Evolutionary conservation across 37 sponge, comb jelly and placozoan genomes (phyloP).

Genomic region (Diacarnus erythraeanus): DNA sequence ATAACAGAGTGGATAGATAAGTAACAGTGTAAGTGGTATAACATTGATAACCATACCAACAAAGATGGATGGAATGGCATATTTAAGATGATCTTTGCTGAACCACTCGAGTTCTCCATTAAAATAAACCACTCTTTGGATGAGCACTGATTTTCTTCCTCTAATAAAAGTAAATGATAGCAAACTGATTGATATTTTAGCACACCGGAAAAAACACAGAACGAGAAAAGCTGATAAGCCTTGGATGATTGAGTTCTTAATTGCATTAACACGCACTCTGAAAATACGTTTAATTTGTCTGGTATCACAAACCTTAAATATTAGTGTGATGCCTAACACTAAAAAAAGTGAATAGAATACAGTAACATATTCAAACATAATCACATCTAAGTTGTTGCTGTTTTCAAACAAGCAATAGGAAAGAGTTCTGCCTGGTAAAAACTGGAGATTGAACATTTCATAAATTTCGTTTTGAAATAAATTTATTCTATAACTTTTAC

Average conservation of each 20-base stretch:
- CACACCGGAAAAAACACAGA: constrained; percentile 33
- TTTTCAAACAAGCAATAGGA: constrained; percentile 50
- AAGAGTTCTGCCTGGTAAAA: constrained; percentile 19
- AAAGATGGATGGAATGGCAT: constrained; percentile 39
- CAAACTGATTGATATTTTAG: constrained; percentile 22
- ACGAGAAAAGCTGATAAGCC: constrained; percentile 45
- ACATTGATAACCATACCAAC: not conserved
- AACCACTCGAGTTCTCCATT: constrained; percentile 34
- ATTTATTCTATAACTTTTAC: not conserved
- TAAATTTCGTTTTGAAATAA: not conserved
- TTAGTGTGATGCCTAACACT: not conserved
- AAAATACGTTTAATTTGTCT: not conserved
- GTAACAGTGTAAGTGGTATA: constrained; percentile 27
- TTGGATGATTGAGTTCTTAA: constrained; percentile 17
- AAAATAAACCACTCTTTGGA: not conserved
- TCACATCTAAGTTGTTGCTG: constrained; percentile 22
- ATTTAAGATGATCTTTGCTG: constrained; percentile 15
- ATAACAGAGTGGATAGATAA: constrained; percentile 22
- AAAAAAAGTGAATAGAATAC: constrained; percentile 28
- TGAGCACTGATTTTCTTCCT: not conserved
- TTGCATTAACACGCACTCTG: not conserved
- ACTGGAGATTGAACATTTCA: constrained; percentile 26
- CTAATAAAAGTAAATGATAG: not conserved
- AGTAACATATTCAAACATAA: constrained; percentile 40
- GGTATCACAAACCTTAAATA: not conserved